A percentile compares a stretch with the other conserved stretches of the same genome.
These are phyloP conservation scores for Drosophila falleni DNA, from an alignment of 2,888 invertebrate species.

Conservation along the genomic window DNA sequence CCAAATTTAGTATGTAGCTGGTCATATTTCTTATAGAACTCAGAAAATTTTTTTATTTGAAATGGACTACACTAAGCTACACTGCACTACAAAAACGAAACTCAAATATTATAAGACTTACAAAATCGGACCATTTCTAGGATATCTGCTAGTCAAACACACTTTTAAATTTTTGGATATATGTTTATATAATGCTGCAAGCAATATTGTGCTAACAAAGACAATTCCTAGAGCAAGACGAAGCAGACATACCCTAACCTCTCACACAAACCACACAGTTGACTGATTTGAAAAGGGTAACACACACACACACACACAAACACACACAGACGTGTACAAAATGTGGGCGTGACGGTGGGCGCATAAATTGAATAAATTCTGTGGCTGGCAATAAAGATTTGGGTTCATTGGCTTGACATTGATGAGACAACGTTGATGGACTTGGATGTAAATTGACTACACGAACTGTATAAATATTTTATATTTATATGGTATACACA, in stretches of 20 bases:
- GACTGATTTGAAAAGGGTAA: slow-evolving; percentile 39
- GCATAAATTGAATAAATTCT: slow-evolving; percentile 53
- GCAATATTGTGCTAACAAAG: slow-evolving; percentile 31
- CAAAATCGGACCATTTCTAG: background rate
- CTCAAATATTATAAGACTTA: background rate
- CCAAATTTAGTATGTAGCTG: background rate
- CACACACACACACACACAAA: slow-evolving; percentile 11
- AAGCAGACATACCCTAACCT: slow-evolving; percentile 30
- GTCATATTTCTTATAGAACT: background rate
- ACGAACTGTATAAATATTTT: slow-evolving; percentile 76
- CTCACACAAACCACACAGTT: slow-evolving; percentile 12
- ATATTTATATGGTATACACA: slow-evolving; percentile 40
- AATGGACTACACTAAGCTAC: no score
- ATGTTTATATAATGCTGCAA: slow-evolving; percentile 6
- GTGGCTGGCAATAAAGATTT: slow-evolving; percentile 66
- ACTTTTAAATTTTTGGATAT: background rate
- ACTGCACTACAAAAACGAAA: background rate
- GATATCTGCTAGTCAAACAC: slow-evolving; percentile 9
- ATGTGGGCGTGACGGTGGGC: slow-evolving; percentile 29
- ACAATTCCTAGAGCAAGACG: slow-evolving; percentile 18
- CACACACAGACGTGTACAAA: background rate
- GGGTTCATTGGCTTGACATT: slow-evolving; percentile 80
- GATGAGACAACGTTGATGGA: slow-evolving; percentile 77
- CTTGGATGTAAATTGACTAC: slow-evolving; percentile 73
- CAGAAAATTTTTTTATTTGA: background rate